These are phyloP conservation scores for Cnemophilus loriae DNA, from an alignment of 2,113 vertebrate genomes.

Conservation along the genomic window DNA sequence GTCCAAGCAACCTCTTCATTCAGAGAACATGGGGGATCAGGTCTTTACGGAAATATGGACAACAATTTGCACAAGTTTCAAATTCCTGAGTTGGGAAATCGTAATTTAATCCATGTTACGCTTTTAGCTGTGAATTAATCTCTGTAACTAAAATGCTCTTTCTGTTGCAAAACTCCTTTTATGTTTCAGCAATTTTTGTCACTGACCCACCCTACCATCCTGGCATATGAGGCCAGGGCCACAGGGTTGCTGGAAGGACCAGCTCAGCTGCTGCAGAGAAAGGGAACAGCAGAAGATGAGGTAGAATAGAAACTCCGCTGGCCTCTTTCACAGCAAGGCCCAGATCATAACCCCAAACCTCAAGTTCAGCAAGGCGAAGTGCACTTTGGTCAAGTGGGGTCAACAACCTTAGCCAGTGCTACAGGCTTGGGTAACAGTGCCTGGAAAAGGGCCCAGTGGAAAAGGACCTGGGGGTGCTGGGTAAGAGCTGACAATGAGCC, in stretches of 20 bases:
- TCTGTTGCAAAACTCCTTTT: not conserved
- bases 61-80: not conserved
- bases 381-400: not conserved
- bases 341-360: not conserved
- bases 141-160: not conserved
- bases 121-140: not conserved
- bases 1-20: not conserved
- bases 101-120: not conserved
- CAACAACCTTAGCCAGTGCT: not conserved
- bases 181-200: not conserved
- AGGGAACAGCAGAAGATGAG: not conserved
- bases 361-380: not conserved
- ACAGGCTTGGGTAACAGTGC: not conserved
- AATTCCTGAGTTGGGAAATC: not conserved
- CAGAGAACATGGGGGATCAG: not conserved
- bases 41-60: not conserved
- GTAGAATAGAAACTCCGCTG: not conserved
- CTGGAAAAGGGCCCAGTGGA: not conserved
- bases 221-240: fast-evolving
- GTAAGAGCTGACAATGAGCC: not conserved
- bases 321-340: not conserved
- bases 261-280: not conserved
- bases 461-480: not conserved
- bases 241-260: not conserved
- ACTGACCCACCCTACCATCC: not conserved